Evolutionary conservation across 2,113 vertebrate genomes (phyloP), one percentile per base, ranked within the genome.

Genomic region (Megaptera novaeangliae): DNA sequence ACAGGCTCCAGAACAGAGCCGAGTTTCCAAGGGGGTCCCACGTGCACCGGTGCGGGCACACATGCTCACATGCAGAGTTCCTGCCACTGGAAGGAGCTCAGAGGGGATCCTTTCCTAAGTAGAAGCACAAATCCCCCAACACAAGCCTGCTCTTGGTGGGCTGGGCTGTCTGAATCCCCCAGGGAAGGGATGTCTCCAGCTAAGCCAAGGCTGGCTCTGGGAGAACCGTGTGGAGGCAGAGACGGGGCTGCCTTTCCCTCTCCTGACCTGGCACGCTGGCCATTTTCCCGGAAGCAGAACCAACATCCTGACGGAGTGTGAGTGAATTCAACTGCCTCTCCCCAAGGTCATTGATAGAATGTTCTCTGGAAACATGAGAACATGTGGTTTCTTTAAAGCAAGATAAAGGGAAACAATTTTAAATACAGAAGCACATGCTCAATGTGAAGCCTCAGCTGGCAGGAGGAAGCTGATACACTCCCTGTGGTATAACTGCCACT

Each of bases 401-500:
- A 69, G 57, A 15, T 69, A 90, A 75, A 61, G 44, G 94, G 57
- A 95, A 95, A 72, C 31, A 3, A 66, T 68, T 66, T 71, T 12
- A 57, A 57, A 64, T n/a, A 31, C 49, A 82, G 77, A 82, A 82
- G 4, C 55, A 34, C 6, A 2, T 25, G 14, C 20, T 71, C 23
- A 3, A 9, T 4, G 8, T 52, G 57, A 69, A 36, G 59, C 7
- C 69, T 88, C 31, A 77, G 88, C 52, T 8, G 34, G n/a, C 59
- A 34, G 6, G 31, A 88, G 87, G 88, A 88, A 41, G 27, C 55
- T 61, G n/a, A 10, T 36, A 27, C 0, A 3, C 9, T 52, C 88
- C 81, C 88, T 88, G 88, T 57, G 69, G 69, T 59, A 13, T 84
- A 83, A 88, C 61, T 61, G 96, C 71, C 69, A 31, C 82, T 59